Percentiles rank a stretch among this genome's conserved stretches.
These are phyloP conservation scores for Caenorhabditis elegans DNA, from an alignment of 1,140 invertebrate species.

Conservation along the genomic window WBcel235 BX284605.5:1113501-1114000, in stretches of 20 bases:
- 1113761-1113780: no score
- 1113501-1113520: no score
- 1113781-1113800: not conserved
- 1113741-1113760: no score
- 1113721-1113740: not conserved
- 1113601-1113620: not conserved
- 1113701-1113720: not conserved
- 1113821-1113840: not conserved
- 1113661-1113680: not conserved
- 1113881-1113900: not conserved
- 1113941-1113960: no score
- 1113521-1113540: not conserved
- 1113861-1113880: not conserved
- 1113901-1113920: no score
- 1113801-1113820: not conserved
- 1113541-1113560: not conserved
- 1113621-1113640: not conserved
- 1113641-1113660: not conserved
- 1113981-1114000: no score
- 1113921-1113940: no score
- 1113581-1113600: not conserved
- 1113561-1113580: not conserved
- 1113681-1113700: not conserved
- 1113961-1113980: no score
- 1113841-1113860: not conserved